These are phyloP conservation scores for Machimus atricapillus DNA, from an alignment of 2,888 invertebrate species.

Conservation along the genomic window DNA sequence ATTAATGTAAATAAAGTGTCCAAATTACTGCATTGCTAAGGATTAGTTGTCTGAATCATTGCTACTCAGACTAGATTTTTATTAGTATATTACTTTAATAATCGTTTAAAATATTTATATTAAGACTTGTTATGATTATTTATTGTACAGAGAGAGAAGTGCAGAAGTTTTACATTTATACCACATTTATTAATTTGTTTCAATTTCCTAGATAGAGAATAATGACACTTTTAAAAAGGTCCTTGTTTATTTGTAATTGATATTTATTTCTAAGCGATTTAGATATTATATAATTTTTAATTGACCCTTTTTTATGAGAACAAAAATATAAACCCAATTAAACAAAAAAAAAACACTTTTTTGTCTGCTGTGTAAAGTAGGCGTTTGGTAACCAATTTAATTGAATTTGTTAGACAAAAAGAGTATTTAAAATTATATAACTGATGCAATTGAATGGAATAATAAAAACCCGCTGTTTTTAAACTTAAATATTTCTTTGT, in stretches of 20 bases:
- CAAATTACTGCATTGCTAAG: background rate
- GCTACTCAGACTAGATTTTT: background rate
- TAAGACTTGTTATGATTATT: constrained; percentile 4
- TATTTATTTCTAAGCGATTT: background rate
- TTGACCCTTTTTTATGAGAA: background rate
- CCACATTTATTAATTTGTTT: background rate
- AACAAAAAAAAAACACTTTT: background rate
- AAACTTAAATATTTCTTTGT: background rate
- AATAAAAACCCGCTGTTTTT: constrained; percentile 13
- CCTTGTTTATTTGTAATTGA: background rate
- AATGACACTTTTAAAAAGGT: constrained; percentile 2
- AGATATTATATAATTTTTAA: background rate
- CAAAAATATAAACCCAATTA: background rate
- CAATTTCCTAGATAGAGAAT: constrained; percentile 1
- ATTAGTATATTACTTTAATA: background rate
- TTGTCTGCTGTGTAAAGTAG: background rate
- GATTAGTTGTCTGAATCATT: background rate
- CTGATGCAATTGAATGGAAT: background rate
- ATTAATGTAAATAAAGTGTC: background rate
- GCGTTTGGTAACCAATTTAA: background rate
- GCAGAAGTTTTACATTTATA: background rate
- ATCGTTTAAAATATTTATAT: too few species aligned
- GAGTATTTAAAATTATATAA: background rate
- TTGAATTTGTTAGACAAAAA: background rate
- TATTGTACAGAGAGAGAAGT: constrained; percentile 4